Evolutionary conservation across 2,888 invertebrate species (phyloP), one percentile per base, ranked within the genome.

Genomic region (Scaptomyza tumidula): DNA sequence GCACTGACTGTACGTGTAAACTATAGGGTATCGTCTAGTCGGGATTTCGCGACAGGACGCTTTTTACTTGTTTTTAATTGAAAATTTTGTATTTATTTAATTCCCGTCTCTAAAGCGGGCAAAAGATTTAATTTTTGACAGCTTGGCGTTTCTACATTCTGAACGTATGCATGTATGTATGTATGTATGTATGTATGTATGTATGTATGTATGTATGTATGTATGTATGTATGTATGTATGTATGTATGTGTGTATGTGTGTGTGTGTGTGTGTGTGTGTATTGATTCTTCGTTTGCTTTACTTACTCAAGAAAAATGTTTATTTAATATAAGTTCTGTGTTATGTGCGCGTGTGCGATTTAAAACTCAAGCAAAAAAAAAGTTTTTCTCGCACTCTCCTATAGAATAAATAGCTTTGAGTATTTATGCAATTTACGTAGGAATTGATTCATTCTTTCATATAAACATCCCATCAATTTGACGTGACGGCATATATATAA

Each of bases 381-480:
- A 60, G 55, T 60, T 62, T 19, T 44, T 24, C 60, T 53, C 45
- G 45, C 19, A 24, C 37, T 46, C n/a, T 13, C 13, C 39, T 33
- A 10, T 33, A 11, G 19, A 33, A 33, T 13, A 7, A 33, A 33
- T 13, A 7, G 46, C 35, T 61, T 54, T 11, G 6, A 39, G 49
- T 68, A 74, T 86, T 80, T 71, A 75, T 81, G 70, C 84, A 72
- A 77, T 88, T 80, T 65, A 80, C 71, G 75, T 60, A 65, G 58
- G 66, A 86, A 84, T 88, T 83, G 75, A 83, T 83, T 75, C 80
- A 83, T 83, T 75, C 67, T 82, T 70, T 72, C 46, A 88, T 58
- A 60, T 77, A 84, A 86, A 84, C 88, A 88, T 69, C 68, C 57
- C 83, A 86, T 86, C 77, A 82, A 82, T 86, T 86, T 84, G 71